These are phyloP conservation scores for Poeciliopsis paucimaculata DNA, from an alignment of 2,797 vertebrate species.

Conservation along the genomic window DNA sequence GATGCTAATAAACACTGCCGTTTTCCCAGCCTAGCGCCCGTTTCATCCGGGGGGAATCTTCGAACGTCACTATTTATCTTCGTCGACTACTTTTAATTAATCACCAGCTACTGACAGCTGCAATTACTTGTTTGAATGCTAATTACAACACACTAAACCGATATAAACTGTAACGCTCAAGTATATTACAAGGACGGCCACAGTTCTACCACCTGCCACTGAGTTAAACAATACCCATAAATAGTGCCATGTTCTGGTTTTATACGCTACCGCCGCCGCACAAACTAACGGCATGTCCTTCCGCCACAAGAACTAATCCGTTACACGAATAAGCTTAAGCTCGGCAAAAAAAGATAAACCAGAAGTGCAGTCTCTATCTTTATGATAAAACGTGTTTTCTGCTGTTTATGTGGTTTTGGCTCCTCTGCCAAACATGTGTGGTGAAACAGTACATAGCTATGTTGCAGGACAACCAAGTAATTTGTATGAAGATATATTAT, in stretches of 20 bases:
- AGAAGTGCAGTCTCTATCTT: neutral
- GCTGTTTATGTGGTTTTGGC: neutral
- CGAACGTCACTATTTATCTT: neutral
- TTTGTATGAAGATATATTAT: neutral
- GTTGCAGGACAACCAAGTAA: neutral
- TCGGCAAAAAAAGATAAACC: neutral
- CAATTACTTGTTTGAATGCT: neutral
- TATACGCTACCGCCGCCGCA: slow-evolving; percentile 46
- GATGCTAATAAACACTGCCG: slow-evolving; percentile 19
- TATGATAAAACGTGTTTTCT: neutral
- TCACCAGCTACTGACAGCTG: neutral
- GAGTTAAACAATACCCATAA: slow-evolving; percentile 31
- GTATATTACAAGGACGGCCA: no score
- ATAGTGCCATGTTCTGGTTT: neutral
- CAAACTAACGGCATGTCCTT: neutral
- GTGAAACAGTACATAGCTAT: neutral
- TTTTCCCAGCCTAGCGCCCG: neutral
- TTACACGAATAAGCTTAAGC: neutral
- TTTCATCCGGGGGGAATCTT: neutral
- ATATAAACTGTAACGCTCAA: neutral
- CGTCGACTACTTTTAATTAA: neutral
- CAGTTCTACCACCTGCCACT: rapidly evolving
- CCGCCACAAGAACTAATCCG: slow-evolving; percentile 61
- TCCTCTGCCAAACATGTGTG: neutral
- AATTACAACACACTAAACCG: neutral